Evolutionary conservation across 2,888 invertebrate genomes (phyloP).

Genomic region (Smittia aterrima): DNA sequence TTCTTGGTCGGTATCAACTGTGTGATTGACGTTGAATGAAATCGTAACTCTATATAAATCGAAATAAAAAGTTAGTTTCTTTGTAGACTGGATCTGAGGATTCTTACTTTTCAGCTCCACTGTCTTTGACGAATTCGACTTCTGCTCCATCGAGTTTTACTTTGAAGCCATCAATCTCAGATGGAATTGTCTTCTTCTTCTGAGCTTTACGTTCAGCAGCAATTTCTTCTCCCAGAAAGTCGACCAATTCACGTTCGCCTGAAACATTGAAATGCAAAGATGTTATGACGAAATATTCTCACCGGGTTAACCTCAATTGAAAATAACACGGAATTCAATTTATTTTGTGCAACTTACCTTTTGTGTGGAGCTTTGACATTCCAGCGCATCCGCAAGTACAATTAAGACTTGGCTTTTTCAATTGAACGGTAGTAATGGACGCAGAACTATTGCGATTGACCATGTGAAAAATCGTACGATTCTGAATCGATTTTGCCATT

Average conservation of each 20-base stretch:
- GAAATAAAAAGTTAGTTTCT: too few relatives aligned
- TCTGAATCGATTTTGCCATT: slow-evolving; percentile 61
- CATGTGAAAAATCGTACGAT: slow-evolving; percentile 73
- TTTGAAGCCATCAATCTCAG: slow-evolving; percentile 77
- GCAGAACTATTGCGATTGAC: slow-evolving; percentile 53
- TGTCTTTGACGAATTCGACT: slow-evolving; percentile 74
- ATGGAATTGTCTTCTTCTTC: slow-evolving; percentile 70
- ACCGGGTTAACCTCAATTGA: slow-evolving; percentile 29
- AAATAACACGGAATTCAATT: slow-evolving; percentile 7
- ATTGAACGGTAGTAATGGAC: slow-evolving; percentile 51
- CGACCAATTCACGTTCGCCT: slow-evolving; percentile 85
- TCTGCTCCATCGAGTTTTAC: slow-evolving; percentile 79
- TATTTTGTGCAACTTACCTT: slow-evolving; percentile 58
- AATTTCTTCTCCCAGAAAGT: slow-evolving; percentile 92
- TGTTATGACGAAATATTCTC: slow-evolving; percentile 40
- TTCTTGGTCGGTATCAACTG: slow-evolving; percentile 79
- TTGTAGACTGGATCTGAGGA: slow-evolving; percentile 20
- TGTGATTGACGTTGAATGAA: slow-evolving; percentile 90
- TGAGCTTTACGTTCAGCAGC: slow-evolving; percentile 83
- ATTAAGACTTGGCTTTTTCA: slow-evolving; percentile 61
- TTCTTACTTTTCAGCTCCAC: slow-evolving; percentile 68
- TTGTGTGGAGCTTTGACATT: slow-evolving; percentile 64
- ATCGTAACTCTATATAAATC: slow-evolving; percentile 64
- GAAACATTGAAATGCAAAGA: slow-evolving; percentile 41
- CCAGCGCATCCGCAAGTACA: slow-evolving; percentile 68